A percentile compares a stretch with the other conserved stretches of the same genome.
Conservation (phyloP, 2,797 vertebrate species). For the Cichlasoma orientale region DNA sequence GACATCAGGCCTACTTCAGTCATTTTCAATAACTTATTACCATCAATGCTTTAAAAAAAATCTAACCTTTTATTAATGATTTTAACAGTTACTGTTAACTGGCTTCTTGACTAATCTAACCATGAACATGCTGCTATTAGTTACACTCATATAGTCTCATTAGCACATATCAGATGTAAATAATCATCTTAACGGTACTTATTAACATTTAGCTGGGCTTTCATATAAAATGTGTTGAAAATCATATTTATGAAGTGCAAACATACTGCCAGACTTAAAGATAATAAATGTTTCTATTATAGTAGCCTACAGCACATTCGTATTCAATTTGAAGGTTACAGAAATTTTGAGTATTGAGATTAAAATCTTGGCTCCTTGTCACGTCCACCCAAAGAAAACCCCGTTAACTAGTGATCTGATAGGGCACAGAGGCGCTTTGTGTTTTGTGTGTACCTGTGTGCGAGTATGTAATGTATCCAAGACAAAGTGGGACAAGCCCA, state of each 20-base stretch:
- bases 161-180: not conserved
- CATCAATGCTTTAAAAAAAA: not conserved
- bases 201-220: not conserved
- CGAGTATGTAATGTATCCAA: constrained; percentile 29
- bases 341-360: not conserved
- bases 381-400: constrained; percentile 12
- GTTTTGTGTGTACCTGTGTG: constrained; percentile 33
- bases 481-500: constrained; percentile 42
- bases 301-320: not conserved
- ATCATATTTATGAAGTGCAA: not conserved
- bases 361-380: constrained; percentile 4
- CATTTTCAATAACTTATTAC: not conserved
- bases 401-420: not conserved
- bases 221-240: not conserved
- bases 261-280: not conserved
- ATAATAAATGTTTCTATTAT: not conserved
- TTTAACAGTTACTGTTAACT: not conserved
- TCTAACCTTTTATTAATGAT: not conserved
- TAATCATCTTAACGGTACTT: not conserved
- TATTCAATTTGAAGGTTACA: not conserved
- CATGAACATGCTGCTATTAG: not conserved
- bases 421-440: constrained; percentile 28
- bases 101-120: not conserved
- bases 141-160: not conserved
- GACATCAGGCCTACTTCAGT: not conserved